Evolutionary conservation across 2,797 vertebrate genomes (phyloP).

Genomic region (Propithecus deckenii): DNA sequence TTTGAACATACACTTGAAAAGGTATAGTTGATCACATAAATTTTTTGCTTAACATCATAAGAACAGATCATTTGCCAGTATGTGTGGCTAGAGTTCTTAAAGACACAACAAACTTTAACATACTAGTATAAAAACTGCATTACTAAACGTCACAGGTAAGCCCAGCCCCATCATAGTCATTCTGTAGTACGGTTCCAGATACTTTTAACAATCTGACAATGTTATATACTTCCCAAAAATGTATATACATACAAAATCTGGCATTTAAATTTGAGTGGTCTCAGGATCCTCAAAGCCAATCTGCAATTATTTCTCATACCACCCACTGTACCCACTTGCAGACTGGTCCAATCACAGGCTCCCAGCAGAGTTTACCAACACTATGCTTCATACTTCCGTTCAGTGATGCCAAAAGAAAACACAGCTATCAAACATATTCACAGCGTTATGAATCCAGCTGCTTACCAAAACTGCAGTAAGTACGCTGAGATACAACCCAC

Average conservation of each 20-base stretch:
- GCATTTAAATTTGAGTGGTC: not conserved
- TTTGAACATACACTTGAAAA: not conserved
- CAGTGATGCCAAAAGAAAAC: not conserved
- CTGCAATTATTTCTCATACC: not conserved
- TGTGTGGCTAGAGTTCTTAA: not conserved
- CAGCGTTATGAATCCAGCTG: not conserved
- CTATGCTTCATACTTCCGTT: fast-evolving
- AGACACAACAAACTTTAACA: not conserved
- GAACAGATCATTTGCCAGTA: not conserved
- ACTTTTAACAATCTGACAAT: not conserved
- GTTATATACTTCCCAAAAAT: not conserved
- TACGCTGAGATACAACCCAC: not conserved
- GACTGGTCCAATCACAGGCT: not conserved
- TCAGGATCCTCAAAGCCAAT: not conserved
- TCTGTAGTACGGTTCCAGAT: not conserved
- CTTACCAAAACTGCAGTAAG: not conserved
- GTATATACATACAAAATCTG: not conserved
- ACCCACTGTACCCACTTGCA: not conserved
- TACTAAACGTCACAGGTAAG: not conserved
- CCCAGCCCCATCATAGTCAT: not conserved
- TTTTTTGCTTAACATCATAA: not conserved
- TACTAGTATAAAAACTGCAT: not conserved
- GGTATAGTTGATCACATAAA: not conserved
- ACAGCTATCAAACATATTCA: not conserved
- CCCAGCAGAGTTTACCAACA: not conserved